phyloP scores from a whole-genome alignment of 2,113 vertebrate species.

The Isurus oxyrinchus region DNA sequence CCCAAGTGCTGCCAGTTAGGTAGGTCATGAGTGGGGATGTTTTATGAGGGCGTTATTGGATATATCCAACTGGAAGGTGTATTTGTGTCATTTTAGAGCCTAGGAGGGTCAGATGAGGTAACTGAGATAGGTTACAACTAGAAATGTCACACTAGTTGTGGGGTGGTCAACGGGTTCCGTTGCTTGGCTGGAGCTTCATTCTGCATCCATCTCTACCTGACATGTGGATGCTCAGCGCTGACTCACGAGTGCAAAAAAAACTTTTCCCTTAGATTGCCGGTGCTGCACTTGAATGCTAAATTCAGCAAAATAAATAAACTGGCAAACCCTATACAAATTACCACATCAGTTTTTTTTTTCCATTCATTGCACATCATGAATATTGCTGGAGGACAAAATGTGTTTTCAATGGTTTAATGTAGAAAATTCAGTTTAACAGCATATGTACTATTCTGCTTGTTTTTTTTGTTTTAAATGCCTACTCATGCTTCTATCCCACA shows the following conservation, averaged over 20 bases:
- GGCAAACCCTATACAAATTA: background rate
- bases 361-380: background rate
- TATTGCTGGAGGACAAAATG: background rate
- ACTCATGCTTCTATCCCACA: background rate
- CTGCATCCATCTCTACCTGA: background rate
- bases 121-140: background rate
- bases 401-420: background rate
- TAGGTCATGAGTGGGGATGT: background rate
- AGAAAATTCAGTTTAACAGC: background rate
- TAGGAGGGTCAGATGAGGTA: background rate
- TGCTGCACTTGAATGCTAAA: background rate
- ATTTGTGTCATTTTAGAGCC: background rate
- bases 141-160: background rate
- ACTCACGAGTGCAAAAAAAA: background rate
- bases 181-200: background rate
- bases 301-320: background rate
- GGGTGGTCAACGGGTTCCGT: background rate
- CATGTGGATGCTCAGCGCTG: background rate
- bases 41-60: background rate
- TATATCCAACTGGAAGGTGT: background rate
- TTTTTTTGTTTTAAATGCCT: background rate
- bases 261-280: background rate
- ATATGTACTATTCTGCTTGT: background rate
- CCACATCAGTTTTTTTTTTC: background rate
- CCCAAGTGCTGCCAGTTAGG: background rate